phyloP scores from a whole-genome alignment of 2,797 vertebrate genomes.

The Lacerta agilis region DNA sequence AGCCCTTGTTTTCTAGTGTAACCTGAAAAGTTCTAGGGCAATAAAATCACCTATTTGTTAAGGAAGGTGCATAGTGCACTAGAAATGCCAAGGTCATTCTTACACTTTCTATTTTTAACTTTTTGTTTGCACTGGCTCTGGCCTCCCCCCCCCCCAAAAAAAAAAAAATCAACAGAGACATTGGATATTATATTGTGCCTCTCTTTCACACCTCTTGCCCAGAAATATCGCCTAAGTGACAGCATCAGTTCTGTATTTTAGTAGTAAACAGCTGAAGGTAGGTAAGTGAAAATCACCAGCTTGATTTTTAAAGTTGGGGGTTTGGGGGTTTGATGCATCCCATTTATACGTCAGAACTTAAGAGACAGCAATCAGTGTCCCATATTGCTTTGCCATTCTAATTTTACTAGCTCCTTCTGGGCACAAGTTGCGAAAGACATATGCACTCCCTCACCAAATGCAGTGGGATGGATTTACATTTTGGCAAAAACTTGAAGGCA shows the following conservation, averaged over 20 bases:
- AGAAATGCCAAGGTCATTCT: too few species aligned
- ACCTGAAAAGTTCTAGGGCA: background rate
- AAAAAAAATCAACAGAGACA: background rate
- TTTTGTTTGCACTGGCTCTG: background rate
- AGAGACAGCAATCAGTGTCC: background rate
- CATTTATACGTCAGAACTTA: background rate
- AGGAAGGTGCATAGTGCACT: background rate
- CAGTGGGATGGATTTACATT: conserved; percentile 51
- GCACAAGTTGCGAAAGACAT: accelerated
- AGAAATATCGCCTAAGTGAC: background rate
- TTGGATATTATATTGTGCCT: background rate
- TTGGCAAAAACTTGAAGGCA: conserved; percentile 59
- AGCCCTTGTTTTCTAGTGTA: background rate
- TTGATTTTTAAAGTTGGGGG: background rate
- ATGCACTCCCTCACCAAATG: conserved; percentile 5
- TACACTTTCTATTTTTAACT: too few species aligned
- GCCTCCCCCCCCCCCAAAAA: accelerated
- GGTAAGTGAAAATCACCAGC: background rate
- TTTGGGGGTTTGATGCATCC: background rate
- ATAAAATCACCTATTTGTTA: background rate
- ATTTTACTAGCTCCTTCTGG: background rate
- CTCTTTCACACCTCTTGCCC: background rate
- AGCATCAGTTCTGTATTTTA: accelerated
- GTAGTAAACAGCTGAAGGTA: background rate
- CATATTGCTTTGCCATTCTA: background rate